Base-by-base conservation (phyloP, 1,140 invertebrate genomes). In the Eupristina koningsbergeri region DNA sequence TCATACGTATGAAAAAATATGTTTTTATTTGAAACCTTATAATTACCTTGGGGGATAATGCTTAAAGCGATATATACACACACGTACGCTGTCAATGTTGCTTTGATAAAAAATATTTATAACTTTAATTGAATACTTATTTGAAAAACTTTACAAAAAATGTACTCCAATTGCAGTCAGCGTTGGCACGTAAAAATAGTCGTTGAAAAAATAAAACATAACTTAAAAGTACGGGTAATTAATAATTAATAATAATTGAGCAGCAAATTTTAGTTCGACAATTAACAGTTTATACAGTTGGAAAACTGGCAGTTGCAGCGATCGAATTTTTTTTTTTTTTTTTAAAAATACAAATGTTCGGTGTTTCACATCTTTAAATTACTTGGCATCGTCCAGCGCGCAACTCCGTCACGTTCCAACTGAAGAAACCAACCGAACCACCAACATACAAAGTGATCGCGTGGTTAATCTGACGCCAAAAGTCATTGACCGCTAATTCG, bases 401-500 rank as follows among this genome's bases (percentile, higher is more conserved):
- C 47, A 41, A 73, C 79, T 80, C 64, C 29, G 67, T 73, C 36
- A 73, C 47, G 45, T 80, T 80, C 29, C 22, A 80, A 80, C 79
- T 80, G 79, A 80, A 36, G 79, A 80, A 67, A 58, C 47, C 58
- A 6, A 67, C 26, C 11, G 11, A 29, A n/a, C n/a, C n/a, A n/a
- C n/a, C n/a, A 41, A 41, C 34, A 26, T 39, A 73, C 26, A 36
- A 63, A 74, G 39, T 29, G 47, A 71, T 80, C 71, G 45, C n/a
- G 29, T 64, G 61, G 22, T 36, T 45, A 50, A 67, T 39, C 58
- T 83, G 74, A 76, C 74, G 81, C 47, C n/a, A n/a, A 83, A 83
- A 77, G 81, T 77, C 74, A 77, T 77, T 83, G 81, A 83, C 81
- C 81, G 81, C 74, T 77, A 83, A 77, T 19, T 77, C 41, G 63